Percentiles rank a stretch among this genome's conserved stretches.
Evolutionary conservation across 2,888 invertebrate species (phyloP).

Genomic region (Andrena dorsata): DNA sequence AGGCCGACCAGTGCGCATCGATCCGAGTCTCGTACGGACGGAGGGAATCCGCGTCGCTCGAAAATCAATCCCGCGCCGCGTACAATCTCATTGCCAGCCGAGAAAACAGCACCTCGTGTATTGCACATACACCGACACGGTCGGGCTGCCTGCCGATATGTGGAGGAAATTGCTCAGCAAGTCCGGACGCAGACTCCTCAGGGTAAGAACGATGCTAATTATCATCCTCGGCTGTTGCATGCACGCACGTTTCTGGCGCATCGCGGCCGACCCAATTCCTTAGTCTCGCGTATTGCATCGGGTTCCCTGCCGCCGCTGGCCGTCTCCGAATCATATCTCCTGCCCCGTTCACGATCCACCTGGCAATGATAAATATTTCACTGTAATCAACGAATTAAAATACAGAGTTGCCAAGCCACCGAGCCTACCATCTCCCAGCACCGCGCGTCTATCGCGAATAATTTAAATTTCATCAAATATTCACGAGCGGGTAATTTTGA

Average conservation of each 20-base stretch:
- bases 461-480: constrained; percentile 29
- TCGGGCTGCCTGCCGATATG: constrained; percentile 67
- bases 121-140: neutral
- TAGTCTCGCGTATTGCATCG: constrained; percentile 19
- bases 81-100: constrained; percentile 24
- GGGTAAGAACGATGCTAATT: constrained; percentile 75
- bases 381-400: too few species aligned
- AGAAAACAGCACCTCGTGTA: neutral
- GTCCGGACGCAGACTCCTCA: constrained; percentile 81
- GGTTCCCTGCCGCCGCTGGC: constrained; percentile 23
- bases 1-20: constrained; percentile 75
- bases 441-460: neutral
- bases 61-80: constrained; percentile 62
- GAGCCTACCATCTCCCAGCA: too few species aligned
- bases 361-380: too few species aligned
- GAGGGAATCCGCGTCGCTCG: constrained; percentile 45
- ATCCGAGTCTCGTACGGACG: constrained; percentile 25
- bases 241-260: constrained; percentile 51
- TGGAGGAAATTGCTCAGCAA: constrained; percentile 81
- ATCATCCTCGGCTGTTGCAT: constrained; percentile 35
- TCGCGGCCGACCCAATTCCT: constrained; percentile 61
- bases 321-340: neutral
- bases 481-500: constrained; percentile 11
- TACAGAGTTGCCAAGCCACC: neutral
- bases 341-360: too few species aligned